These are phyloP conservation scores for Cyclophora albipunctata DNA, from an alignment of 2,888 invertebrate species.

Conservation along the genomic window DNA sequence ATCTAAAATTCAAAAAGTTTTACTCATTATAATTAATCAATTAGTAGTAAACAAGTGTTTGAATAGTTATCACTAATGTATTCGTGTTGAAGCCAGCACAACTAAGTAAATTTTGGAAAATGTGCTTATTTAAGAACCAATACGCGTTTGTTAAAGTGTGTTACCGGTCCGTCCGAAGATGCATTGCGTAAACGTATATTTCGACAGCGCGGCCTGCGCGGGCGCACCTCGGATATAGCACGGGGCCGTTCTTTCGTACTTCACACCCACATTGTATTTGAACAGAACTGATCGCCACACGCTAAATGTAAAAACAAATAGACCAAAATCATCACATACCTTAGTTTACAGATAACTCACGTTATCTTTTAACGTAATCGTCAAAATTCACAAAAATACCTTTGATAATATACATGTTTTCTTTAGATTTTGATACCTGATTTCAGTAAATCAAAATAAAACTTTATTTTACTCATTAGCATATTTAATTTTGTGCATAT, in stretches of 20 bases:
- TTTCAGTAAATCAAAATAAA: too few species aligned
- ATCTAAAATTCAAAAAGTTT: too few species aligned
- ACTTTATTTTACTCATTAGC: too few species aligned
- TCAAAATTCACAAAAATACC: slow-evolving; percentile 14
- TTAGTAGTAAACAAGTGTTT: too few species aligned
- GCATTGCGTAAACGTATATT: slow-evolving; percentile 60
- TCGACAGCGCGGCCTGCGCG: slow-evolving; percentile 45
- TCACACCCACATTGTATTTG: slow-evolving; percentile 60
- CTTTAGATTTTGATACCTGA: too few species aligned
- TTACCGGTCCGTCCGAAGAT: slow-evolving; percentile 56
- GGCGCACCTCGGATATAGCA: slow-evolving; percentile 52
- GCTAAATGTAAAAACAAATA: slow-evolving; percentile 58
- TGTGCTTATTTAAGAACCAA: slow-evolving; percentile 28
- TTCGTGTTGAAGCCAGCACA: too few species aligned
- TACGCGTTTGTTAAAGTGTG: slow-evolving; percentile 39
- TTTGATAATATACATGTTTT: too few species aligned
- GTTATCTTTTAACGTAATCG: slow-evolving; percentile 41
- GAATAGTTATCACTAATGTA: too few species aligned
- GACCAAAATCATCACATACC: slow-evolving; percentile 34
- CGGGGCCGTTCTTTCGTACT: slow-evolving; percentile 65
- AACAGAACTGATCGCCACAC: slow-evolving; percentile 48
- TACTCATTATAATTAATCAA: too few species aligned
- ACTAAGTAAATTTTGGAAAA: slow-evolving; percentile 28
- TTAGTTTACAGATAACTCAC: slow-evolving; percentile 26
- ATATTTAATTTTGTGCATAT: too few species aligned